Base-by-base conservation (phyloP, 2,888 invertebrate species). In the Pachymerium ferrugineum region DNA sequence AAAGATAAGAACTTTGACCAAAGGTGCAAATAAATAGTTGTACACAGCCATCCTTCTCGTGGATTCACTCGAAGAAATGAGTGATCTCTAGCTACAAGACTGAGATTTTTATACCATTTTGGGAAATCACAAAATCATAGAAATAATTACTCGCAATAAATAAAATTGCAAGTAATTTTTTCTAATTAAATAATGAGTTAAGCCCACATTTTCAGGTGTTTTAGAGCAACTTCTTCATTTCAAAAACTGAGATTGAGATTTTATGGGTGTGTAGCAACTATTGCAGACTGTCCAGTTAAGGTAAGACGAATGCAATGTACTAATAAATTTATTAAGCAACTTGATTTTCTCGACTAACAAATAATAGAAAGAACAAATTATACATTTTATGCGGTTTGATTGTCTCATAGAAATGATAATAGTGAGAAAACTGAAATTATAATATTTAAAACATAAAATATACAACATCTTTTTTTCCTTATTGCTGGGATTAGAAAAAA, bases 251-350 rank as follows among this genome's bases (percentile, higher is more conserved):
- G n/a, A n/a, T n/a, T n/a, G n/a, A n/a, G n/a, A n/a, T n/a, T n/a
- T n/a, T n/a, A n/a, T n/a, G n/a, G n/a, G n/a, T n/a, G n/a, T n/a
- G n/a, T n/a, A n/a, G n/a, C n/a, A n/a, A n/a, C n/a, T n/a, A n/a
- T n/a, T 33, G 33, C 12, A 33, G 33, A 8, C 12, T 33, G 5
- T 33, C 5, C 5, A 33, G 12, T 8, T 12, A 33, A 33, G 12
- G 16, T 3, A 47, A 19, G 5, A 19, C 16, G 22, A 8, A 47
- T 47, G 47, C 47, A 47, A 47, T 47, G 47, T 47, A 47, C 47
- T 47, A 47, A 47, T 47, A 47, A 47, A 47, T 47, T 47, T 47
- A 47, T 47, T 47, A 47, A 47, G 47, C 47, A 47, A 38, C 16
- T 47, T 47, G 47, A 47, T 22, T 47, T 19, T 47, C 19, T 47